Base-by-base conservation (phyloP, 2,113 vertebrate genomes). In the Ciconia maguari region DNA sequence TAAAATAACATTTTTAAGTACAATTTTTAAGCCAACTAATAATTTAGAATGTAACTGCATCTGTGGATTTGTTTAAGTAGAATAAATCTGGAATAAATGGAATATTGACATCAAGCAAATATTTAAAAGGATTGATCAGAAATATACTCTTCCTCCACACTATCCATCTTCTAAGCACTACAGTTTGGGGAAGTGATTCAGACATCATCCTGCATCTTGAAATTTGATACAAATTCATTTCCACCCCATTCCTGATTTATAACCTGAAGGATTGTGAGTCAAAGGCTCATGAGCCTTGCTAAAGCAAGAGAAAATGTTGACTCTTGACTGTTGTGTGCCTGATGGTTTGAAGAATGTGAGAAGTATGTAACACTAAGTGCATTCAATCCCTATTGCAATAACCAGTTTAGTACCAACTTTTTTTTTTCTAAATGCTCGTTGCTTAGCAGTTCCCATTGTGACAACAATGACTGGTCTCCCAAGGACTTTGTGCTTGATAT, bases 1-100 rank as follows among this genome's bases (percentile, higher is more conserved):
- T 70, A 94, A 93, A 96, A 92, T 83, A 90, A 74, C 34, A 88
- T 83, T 93, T 89, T 79, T 0, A 94, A 91, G 66, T 46, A 76
- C 27, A 70, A 10, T 52, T 95, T 96, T 80, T 24, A 86, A 91
- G 68, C 62, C 65, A 90, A 52, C 30, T 65, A 74, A 69, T 77
- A 74, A 65, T 87, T 90, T 83, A 66, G 46, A 87, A 42, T 41
- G 49, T 38, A 69, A 79, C 85, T 46, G 41, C 84, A 91, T 95
- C 84, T 90, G 78, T 49, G 44, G 24, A 72, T 72, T 91, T 91
- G 26, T 87, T 87, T 51, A 77, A 94, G 16, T 80, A 71, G 69
- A 94, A 85, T 69, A 81, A 68, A 46, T 78, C 10, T 80, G 51
- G 83, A 87, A 81, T 74, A 62, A 91, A 85, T 44, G 41, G 44